Evolutionary conservation across 2,888 invertebrate species (phyloP).

Genomic region (Papilio gigon): DNA sequence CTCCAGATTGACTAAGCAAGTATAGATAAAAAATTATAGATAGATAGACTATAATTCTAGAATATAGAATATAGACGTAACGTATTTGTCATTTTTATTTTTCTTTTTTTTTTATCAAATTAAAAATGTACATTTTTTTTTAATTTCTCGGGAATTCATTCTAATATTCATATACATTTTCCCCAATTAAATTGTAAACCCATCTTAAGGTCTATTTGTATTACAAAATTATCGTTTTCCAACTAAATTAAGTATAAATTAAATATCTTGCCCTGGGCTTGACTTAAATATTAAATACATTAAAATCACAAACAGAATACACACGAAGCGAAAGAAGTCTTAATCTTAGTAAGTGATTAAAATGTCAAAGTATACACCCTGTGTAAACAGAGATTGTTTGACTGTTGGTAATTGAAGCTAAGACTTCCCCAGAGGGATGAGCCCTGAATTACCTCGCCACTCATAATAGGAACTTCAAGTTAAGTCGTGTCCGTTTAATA

Average conservation of each 20-base stretch:
- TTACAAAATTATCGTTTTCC: neutral
- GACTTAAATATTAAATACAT: neutral
- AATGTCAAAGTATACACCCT: conserved; percentile 12
- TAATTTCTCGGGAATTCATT: no score
- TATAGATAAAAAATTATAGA: no score
- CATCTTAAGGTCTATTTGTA: neutral
- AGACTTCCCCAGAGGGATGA: conserved; percentile 18
- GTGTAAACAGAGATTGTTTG: conserved; percentile 20
- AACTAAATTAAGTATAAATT: conserved; percentile 1
- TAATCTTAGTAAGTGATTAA: conserved; percentile 15
- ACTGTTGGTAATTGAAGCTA: conserved; percentile 18
- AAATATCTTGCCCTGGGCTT: neutral
- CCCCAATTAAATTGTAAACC: neutral
- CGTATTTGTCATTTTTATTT: no score
- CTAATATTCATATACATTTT: no score
- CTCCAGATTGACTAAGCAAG: no score
- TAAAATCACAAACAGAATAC: neutral
- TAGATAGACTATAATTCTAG: no score
- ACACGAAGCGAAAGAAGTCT: neutral
- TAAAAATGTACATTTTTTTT: no score
- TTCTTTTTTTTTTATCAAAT: no score
- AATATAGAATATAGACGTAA: no score
- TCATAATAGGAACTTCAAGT: conserved; percentile 15
- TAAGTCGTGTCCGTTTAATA: conserved; percentile 15
- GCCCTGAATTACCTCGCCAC: conserved; percentile 5